Base-by-base conservation (phyloP, 2,888 invertebrate genomes). In the Drosophila mayaguana region DNA sequence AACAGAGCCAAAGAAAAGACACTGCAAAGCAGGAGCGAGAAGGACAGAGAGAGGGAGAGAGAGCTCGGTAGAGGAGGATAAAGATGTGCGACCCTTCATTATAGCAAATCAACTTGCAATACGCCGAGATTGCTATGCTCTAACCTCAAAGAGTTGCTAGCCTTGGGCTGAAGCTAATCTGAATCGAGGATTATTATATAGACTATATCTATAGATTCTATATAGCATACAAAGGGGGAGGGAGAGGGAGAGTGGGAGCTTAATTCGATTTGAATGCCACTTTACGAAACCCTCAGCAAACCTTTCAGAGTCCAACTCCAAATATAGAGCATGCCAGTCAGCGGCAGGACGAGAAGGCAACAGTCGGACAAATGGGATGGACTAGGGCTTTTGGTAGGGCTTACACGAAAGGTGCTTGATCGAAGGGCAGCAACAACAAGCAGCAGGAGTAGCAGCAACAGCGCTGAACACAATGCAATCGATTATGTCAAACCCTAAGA, bases 401-500 rank as follows among this genome's bases (percentile, higher is more conserved):
- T 46, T 62, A 56, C 43, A 56, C 50, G 60, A 60, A 75, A 77
- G 80, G 77, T 78, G 80, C 63, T 50, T 65, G 80, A 75, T 75
- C 76, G 63, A 66, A 63, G 50, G 76, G 66, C 65, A 74, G 38
- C 51, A 64, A 59, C 43, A 43, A 75, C 63, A 78, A 67, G 36
- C 46, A 72, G 55, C 20, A 45, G 1, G 14, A 45, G 7, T 12
- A 45, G 7, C 45, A 69, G 53, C 43, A 78, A 45, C 28, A 68
- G 51, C 22, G 6, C 63, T 48, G 59, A 57, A 67, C 65, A 70
- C 67, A 72, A 71, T 72, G 75, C 80, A 72, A 80, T 80, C 80
- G 80, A 80, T 80, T 80, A 80, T 80, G 70, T 72, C 68, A 75
- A 80, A 72, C 75, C 82, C 80, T 69, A 63, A 67, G 75, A 81